These are phyloP conservation scores for Dromaius novaehollandiae DNA, from an alignment of 2,113 vertebrate species.

Conservation along the genomic window DNA sequence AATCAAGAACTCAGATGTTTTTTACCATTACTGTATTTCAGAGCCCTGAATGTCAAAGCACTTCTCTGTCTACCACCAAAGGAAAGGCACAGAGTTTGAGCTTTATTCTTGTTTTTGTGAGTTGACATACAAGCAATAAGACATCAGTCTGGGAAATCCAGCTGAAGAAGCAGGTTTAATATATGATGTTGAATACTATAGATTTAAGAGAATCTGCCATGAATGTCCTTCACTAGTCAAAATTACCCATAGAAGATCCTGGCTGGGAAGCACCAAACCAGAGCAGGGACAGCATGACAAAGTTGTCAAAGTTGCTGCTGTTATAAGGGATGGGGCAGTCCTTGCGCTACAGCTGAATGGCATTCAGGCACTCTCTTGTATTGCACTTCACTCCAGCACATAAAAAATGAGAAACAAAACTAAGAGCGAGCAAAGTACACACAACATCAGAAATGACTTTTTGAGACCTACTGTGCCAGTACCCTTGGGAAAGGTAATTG, in stretches of 20 bases:
- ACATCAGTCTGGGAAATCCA: not conserved
- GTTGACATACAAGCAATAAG: not conserved
- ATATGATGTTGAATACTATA: not conserved
- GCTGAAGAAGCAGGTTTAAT: not conserved
- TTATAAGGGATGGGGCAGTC: accelerated
- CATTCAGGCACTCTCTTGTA: not conserved
- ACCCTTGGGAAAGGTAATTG: not conserved
- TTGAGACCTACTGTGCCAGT: not conserved
- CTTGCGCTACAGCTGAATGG: not conserved
- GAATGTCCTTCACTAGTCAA: not conserved
- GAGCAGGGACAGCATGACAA: not conserved
- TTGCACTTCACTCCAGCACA: not conserved
- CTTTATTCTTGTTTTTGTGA: accelerated
- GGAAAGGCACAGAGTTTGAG: not conserved
- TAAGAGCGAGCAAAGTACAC: not conserved
- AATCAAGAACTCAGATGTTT: accelerated
- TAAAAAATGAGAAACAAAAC: not conserved
- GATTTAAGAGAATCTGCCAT: not conserved
- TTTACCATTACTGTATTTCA: not conserved
- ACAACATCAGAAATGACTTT: not conserved
- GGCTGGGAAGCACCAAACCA: not conserved
- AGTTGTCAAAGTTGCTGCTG: not conserved
- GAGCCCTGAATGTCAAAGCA: not conserved
- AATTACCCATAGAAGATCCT: not conserved
- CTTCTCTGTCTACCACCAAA: not conserved